Conservation (phyloP, 2,113 vertebrate genomes). For the Centropus unirufus region DNA sequence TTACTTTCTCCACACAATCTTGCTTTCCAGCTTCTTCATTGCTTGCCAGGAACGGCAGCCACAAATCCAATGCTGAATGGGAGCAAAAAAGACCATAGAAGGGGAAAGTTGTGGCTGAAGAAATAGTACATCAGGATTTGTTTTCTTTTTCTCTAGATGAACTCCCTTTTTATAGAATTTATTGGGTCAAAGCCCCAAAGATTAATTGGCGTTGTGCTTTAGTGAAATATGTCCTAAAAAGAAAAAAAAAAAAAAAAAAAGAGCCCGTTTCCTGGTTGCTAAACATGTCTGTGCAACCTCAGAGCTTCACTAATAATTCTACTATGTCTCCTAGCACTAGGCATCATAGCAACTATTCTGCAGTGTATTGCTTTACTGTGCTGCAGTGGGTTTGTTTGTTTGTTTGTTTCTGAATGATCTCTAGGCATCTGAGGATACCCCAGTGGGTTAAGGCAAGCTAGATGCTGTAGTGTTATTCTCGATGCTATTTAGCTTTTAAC, state of each 20-base stretch:
- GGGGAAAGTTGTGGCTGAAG: neutral
- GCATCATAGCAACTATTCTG: neutral
- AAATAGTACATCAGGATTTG: neutral
- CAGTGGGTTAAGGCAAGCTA: neutral
- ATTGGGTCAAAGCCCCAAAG: no score
- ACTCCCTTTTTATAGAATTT: neutral
- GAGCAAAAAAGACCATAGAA: neutral
- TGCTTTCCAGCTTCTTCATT: neutral
- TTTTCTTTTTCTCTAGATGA: neutral
- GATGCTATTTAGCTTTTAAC: neutral
- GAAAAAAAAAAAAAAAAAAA: neutral
- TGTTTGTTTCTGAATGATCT: neutral
- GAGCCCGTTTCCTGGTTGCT: neutral
- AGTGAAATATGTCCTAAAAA: neutral
- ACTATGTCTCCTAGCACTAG: neutral
- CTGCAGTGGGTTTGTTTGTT: neutral
- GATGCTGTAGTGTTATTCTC: neutral
- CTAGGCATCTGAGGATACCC: neutral
- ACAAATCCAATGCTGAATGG: neutral
- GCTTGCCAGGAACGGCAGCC: neutral
- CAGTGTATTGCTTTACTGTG: neutral
- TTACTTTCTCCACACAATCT: neutral
- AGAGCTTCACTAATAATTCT: neutral
- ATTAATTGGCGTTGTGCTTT: neutral
- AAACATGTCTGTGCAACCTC: neutral